These are phyloP conservation scores for Clarias fuscus DNA, from an alignment of 2,797 vertebrate species.

Conservation along the genomic window DNA sequence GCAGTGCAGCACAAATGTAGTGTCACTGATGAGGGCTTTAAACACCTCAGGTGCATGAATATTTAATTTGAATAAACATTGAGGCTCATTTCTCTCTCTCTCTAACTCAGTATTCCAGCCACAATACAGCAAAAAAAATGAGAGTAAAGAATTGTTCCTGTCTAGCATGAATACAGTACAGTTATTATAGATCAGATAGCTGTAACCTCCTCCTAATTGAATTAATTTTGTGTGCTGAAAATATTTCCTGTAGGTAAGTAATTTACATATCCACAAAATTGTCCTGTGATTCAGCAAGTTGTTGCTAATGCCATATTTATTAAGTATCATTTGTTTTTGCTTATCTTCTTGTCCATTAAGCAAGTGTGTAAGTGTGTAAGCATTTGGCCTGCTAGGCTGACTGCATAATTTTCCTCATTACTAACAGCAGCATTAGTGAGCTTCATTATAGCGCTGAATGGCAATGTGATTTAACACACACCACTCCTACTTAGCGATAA, in stretches of 20 bases:
- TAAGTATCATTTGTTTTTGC: slow-evolving; percentile 24
- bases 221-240: background rate
- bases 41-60: background rate
- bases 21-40: background rate
- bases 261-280: slow-evolving; percentile 3
- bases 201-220: background rate
- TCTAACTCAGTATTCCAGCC: background rate
- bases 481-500: slow-evolving; percentile 57
- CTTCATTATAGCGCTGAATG: slow-evolving; percentile 56
- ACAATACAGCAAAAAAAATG: background rate
- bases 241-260: background rate
- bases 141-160: background rate
- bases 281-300: slow-evolving; percentile 27
- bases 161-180: background rate
- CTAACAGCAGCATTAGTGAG: slow-evolving; percentile 49
- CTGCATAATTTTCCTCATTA: slow-evolving; percentile 50
- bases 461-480: slow-evolving; percentile 58
- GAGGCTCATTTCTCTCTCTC: background rate
- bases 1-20: background rate
- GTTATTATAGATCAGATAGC: background rate
- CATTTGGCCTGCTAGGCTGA: slow-evolving; percentile 35
- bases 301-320: slow-evolving; percentile 23
- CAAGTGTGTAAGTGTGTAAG: slow-evolving; percentile 8
- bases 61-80: background rate
- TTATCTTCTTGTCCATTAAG: slow-evolving; percentile 28